phyloP scores from a whole-genome alignment of 2,888 invertebrate genomes.

The Cinara cedri region DNA sequence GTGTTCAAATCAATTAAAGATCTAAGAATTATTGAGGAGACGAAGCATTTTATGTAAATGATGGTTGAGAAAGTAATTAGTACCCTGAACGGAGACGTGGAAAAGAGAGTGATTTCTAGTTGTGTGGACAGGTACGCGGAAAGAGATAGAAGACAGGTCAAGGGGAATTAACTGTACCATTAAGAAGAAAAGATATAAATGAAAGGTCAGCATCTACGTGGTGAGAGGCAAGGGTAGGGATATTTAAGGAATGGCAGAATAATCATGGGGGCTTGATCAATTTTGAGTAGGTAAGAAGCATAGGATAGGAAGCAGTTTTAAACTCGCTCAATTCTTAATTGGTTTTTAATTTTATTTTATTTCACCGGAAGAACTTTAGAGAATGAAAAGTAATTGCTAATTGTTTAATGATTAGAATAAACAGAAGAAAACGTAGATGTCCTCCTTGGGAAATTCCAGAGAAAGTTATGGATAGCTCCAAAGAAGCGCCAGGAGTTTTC shows the following conservation, averaged over 20 bases:
- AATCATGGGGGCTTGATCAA: neutral
- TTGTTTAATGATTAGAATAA: neutral
- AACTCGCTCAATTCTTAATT: neutral
- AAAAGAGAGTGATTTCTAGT: neutral
- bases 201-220: neutral
- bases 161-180: slow-evolving; percentile 1
- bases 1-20: neutral
- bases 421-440: neutral
- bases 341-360: too few species aligned
- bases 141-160: neutral
- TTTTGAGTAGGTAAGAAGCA: neutral
- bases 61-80: neutral
- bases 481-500: neutral
- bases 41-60: neutral
- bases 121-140: neutral
- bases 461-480: neutral
- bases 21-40: neutral
- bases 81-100: neutral
- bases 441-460: neutral
- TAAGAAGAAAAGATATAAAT: neutral
- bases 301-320: neutral
- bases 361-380: neutral
- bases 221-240: neutral
- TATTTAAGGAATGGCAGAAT: slow-evolving; percentile 6
- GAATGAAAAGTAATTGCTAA: neutral